phyloP scores from a whole-genome alignment of 2,113 vertebrate species.

The Oncorhynchus kisutch region DNA sequence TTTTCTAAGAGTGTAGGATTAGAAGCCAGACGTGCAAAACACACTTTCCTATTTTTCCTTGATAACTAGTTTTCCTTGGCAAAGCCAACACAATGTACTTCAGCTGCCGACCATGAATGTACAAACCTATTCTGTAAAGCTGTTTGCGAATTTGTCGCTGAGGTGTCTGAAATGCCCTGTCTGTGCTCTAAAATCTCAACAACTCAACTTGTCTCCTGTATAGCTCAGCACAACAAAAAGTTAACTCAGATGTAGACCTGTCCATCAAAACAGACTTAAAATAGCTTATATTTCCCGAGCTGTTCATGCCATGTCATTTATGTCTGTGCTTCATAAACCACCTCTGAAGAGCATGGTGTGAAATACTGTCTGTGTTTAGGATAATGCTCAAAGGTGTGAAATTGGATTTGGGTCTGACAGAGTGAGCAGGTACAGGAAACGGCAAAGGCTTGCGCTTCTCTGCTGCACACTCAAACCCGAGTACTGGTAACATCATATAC shows the following conservation, averaged over 20 bases:
- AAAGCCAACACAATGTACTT: background rate
- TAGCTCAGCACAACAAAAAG: background rate
- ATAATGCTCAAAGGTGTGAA: slow-evolving; percentile 65
- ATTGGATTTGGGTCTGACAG: slow-evolving; percentile 58
- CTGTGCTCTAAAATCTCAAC: background rate
- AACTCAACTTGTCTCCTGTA: background rate
- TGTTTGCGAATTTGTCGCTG: background rate
- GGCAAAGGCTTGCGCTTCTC: slow-evolving; percentile 12
- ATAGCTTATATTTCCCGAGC: slow-evolving; percentile 17
- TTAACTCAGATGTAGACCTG: background rate
- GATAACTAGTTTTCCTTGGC: too few species aligned
- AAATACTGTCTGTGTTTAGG: slow-evolving; percentile 48
- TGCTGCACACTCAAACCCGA: slow-evolving; percentile 13
- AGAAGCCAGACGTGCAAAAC: too few species aligned
- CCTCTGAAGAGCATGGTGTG: slow-evolving; percentile 40
- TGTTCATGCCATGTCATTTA: slow-evolving; percentile 34
- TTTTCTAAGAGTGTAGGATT: too few species aligned
- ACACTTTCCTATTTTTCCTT: too few species aligned
- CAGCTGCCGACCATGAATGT: background rate
- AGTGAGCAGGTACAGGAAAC: slow-evolving; percentile 31
- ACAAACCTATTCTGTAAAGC: background rate
- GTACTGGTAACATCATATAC: background rate
- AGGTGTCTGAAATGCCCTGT: slow-evolving; percentile 6
- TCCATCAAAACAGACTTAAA: slow-evolving; percentile 16
- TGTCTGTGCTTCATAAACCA: slow-evolving; percentile 46